phyloP scores from a whole-genome alignment of 2,888 invertebrate genomes.

The Deladenus siricidicola region DNA sequence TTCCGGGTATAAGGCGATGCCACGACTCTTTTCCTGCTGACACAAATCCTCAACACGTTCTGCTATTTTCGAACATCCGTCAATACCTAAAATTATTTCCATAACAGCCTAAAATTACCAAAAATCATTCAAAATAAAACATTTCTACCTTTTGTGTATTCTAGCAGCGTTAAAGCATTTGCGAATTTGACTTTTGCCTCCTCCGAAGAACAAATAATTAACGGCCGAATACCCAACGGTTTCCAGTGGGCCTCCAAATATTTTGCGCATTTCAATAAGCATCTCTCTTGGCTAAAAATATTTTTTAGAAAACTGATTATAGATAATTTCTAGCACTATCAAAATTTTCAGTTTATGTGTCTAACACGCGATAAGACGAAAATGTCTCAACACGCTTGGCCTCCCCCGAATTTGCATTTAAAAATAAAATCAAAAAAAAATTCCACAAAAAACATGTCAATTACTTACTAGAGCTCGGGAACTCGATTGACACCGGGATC shows the following conservation, averaged over 20 bases:
- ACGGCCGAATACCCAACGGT: conserved; percentile 21
- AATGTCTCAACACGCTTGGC: no score
- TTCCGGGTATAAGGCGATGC: conserved; percentile 63
- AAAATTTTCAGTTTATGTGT: no score
- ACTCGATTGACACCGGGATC: conserved; percentile 11
- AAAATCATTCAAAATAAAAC: conserved; percentile 4
- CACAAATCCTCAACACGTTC: conserved; percentile 65
- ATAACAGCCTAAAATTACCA: not conserved
- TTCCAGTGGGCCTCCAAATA: conserved; percentile 35
- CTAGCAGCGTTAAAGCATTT: conserved; percentile 24
- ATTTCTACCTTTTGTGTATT: conserved; percentile 29
- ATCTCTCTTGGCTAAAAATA: conserved; percentile 26
- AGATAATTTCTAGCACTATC: no score
- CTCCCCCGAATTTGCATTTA: no score
- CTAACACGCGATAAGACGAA: no score
- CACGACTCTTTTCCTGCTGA: conserved; percentile 17
- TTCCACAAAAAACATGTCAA: not conserved
- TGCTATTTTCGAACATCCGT: conserved; percentile 59
- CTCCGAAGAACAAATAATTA: conserved; percentile 33
- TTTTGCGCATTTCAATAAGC: conserved; percentile 23
- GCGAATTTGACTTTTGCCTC: conserved; percentile 19
- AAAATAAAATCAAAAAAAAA: no score
- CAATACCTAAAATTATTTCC: conserved; percentile 25
- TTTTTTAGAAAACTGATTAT: no score
- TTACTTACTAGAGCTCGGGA: conserved; percentile 15